Percentiles rank a stretch among this genome's conserved stretches.
Conservation (phyloP, 2,113 vertebrate species). For the Leuciscus idus region DNA sequence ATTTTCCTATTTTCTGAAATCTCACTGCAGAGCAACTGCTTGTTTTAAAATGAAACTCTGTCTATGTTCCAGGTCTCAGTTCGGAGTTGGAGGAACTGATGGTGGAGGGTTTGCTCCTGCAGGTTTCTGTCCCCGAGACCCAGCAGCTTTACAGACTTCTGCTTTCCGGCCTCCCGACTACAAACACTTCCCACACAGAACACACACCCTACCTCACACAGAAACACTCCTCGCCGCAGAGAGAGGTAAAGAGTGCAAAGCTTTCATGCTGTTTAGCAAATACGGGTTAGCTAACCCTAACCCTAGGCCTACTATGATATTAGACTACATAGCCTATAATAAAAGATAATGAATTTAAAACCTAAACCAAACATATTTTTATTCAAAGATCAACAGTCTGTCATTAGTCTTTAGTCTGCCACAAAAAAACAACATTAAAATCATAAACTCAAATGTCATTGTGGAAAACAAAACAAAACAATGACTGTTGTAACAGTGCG, state of each 20-base stretch:
- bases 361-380: too few species aligned
- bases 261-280: background rate
- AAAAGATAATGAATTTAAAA: too few species aligned
- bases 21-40: background rate
- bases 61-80: slow-evolving; percentile 78
- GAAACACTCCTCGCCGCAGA: slow-evolving; percentile 60
- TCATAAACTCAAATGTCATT: too few species aligned
- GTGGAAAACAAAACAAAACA: too few species aligned
- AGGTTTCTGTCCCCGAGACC: slow-evolving; percentile 89
- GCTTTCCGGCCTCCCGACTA: slow-evolving; percentile 75
- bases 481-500: too few species aligned
- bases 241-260: slow-evolving; percentile 60
- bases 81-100: slow-evolving; percentile 88
- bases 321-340: too few species aligned
- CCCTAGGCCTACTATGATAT: too few species aligned
- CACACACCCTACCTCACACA: slow-evolving; percentile 68
- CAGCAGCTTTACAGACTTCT: slow-evolving; percentile 86
- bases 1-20: background rate
- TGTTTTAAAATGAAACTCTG: background rate
- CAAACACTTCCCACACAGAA: slow-evolving; percentile 60
- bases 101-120: slow-evolving; percentile 94
- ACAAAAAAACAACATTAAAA: too few species aligned
- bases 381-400: too few species aligned
- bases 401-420: too few species aligned
- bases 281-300: background rate